Percentiles rank a stretch among this genome's conserved stretches.
Evolutionary conservation across 2,113 vertebrate genomes (phyloP).

Genomic region (Gadus chalcogrammus): DNA sequence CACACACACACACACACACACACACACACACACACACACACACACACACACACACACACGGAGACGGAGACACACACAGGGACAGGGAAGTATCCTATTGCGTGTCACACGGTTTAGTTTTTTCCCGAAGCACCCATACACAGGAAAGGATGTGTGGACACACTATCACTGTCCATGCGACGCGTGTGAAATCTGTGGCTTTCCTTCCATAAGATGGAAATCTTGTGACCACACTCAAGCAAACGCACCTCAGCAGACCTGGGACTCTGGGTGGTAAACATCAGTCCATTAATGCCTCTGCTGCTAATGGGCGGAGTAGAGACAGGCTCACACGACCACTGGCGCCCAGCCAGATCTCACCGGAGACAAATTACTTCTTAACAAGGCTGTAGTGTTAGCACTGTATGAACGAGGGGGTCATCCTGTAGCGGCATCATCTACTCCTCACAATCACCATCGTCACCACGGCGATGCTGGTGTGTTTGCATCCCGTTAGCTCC

Average conservation of each 20-base stretch:
- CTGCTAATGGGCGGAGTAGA: conserved; percentile 38
- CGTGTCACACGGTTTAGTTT: neutral
- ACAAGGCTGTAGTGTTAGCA: conserved; percentile 23
- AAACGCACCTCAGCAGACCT: conserved; percentile 23
- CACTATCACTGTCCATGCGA: neutral
- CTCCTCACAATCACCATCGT: too few relatives aligned
- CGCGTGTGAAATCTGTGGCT: conserved; percentile 20
- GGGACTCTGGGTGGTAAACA: conserved; percentile 46
- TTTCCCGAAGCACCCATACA: too few relatives aligned
- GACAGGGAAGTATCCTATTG: neutral
- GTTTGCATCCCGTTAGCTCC: too few relatives aligned
- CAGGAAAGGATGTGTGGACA: neutral
- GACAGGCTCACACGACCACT: conserved; percentile 21
- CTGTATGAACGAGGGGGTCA: conserved; percentile 10
- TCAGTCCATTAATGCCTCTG: conserved; percentile 41
- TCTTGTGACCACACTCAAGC: conserved; percentile 25
- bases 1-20: conserved; percentile 9
- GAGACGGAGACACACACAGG: neutral
- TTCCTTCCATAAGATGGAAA: conserved; percentile 35
- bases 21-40: conserved; percentile 7
- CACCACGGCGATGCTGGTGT: too few relatives aligned
- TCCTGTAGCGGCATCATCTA: too few relatives aligned
- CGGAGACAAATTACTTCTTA: conserved; percentile 15
- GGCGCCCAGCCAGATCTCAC: conserved; percentile 21
- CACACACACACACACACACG: conserved; percentile 10